Base-by-base conservation (phyloP, 2,888 invertebrate genomes). In the Drosophila affinis region DNA sequence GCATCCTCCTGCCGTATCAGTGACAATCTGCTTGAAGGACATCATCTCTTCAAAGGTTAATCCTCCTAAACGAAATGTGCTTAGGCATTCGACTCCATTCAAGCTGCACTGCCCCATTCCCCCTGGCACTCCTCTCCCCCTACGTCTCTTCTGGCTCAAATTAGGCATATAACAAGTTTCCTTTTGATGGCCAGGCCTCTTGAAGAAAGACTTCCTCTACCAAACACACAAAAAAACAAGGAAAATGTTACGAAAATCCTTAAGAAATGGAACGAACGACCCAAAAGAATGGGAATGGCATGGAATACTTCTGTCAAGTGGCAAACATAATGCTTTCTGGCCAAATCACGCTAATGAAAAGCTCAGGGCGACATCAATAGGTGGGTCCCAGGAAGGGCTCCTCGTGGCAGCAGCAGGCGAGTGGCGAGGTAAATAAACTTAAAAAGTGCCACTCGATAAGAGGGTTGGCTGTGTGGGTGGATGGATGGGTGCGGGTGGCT, bases 321-420 rank as follows among this genome's bases (percentile, higher is more conserved):
- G 65, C 72, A 81, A 83, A 62, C 72, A 84, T 79, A 79, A 84
- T 84, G 78, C 70, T 67, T 63, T 56, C 53, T 63, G 77, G 67
- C 59, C 75, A 87, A 88, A 88, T 87, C 82, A 84, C 80, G 81
- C 81, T 88, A 88, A 85, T 85, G 87, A 88, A 85, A 87, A 88
- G 85, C 87, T 75, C 55, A n/a, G 57, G 70, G 69, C 72, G 54
- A 72, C 68, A 59, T 72, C 72, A 57, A 67, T 67, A 46, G 49
- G 74, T 81, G 34, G 18, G 14, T 34, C 58, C 69, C 53, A 62
- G 67, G 81, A 80, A 88, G 71, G 87, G n/a, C 39, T 39, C 34
- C n/a, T 39, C n/a, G 39, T 39, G 3, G 77, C 81, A 7, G 77
- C 81, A 69, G 71, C 81, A 69, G 71, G 70, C 72, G 84, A 83